phyloP scores from a whole-genome alignment of 1,140 invertebrate genomes.

The Aplysia californica region DNA sequence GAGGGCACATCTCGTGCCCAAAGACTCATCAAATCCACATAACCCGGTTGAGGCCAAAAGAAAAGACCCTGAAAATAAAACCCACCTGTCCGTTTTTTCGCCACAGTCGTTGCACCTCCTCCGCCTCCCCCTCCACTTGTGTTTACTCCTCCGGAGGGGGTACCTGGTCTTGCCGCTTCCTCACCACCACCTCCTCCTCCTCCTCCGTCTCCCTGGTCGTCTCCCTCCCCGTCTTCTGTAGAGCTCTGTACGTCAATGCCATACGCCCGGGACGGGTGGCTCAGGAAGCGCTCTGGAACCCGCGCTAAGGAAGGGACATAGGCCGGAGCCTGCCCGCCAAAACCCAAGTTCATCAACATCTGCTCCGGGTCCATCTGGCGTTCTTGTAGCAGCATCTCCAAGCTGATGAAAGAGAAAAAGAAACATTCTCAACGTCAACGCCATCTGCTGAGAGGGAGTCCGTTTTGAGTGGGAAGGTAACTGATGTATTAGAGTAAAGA shows the following conservation, averaged over 20 bases:
- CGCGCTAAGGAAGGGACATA: slow-evolving; percentile 16
- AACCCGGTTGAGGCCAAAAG: background rate
- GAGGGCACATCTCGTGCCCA: background rate
- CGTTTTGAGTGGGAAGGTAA: no score
- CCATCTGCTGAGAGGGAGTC: no score
- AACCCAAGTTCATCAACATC: slow-evolving; percentile 39
- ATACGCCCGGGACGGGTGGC: background rate
- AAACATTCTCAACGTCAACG: no score
- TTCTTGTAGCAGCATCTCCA: slow-evolving; percentile 43
- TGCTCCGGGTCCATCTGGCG: slow-evolving; percentile 40
- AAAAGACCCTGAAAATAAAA: background rate
- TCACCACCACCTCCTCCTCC: background rate
- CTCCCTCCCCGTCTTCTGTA: background rate
- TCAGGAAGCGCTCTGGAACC: slow-evolving; percentile 40
- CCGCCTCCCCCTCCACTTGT: background rate
- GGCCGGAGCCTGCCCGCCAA: slow-evolving; percentile 19
- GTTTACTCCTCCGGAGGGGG: no score
- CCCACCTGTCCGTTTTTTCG: slow-evolving; percentile 12
- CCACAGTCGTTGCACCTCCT: background rate
- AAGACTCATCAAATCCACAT: slow-evolving; percentile 9
- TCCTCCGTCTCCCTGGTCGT: background rate
- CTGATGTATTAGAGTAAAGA: no score
- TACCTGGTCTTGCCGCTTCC: background rate
- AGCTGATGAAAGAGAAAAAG: slow-evolving; percentile 31
- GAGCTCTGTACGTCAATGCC: background rate